These are phyloP conservation scores for Glareola pratincola DNA, from an alignment of 2,113 vertebrate genomes.

Conservation along the genomic window DNA sequence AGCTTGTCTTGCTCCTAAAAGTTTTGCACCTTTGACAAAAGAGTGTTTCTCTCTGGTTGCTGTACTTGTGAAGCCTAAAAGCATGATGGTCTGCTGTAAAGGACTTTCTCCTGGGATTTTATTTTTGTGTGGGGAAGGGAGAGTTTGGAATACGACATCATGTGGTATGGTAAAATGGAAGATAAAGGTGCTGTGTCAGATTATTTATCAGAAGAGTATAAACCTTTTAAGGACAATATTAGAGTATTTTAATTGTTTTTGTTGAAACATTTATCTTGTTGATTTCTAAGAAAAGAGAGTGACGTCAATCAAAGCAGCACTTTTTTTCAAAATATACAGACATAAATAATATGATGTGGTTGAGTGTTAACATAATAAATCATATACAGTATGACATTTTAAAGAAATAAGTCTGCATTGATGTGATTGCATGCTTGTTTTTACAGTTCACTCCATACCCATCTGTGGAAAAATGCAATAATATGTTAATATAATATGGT, in stretches of 20 bases:
- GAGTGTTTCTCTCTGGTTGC: conserved; percentile 62
- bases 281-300: conserved; percentile 76
- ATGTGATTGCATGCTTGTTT: conserved; percentile 88
- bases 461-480: conserved; percentile 88
- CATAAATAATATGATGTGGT: conserved; percentile 86
- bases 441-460: conserved; percentile 79
- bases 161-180: conserved; percentile 69
- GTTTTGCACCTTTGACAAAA: conserved; percentile 73
- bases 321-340: conserved; percentile 82
- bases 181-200: conserved; percentile 77
- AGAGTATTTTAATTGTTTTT: conserved; percentile 75
- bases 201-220: conserved; percentile 80
- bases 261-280: conserved; percentile 79
- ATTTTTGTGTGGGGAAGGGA: conserved; percentile 68
- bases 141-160: conserved; percentile 73
- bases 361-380: conserved; percentile 88
- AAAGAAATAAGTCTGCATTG: conserved; percentile 86
- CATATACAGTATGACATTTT: conserved; percentile 87
- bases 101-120: conserved; percentile 75
- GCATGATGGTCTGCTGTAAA: conserved; percentile 72
- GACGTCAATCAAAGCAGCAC: conserved; percentile 81
- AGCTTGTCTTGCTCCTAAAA: conserved; percentile 65
- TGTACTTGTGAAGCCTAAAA: conserved; percentile 72
- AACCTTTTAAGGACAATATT: conserved; percentile 75
- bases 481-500: conserved; percentile 85